These are phyloP conservation scores for Gila robusta DNA, from an alignment of 2,797 vertebrate genomes.

Conservation along the genomic window DNA sequence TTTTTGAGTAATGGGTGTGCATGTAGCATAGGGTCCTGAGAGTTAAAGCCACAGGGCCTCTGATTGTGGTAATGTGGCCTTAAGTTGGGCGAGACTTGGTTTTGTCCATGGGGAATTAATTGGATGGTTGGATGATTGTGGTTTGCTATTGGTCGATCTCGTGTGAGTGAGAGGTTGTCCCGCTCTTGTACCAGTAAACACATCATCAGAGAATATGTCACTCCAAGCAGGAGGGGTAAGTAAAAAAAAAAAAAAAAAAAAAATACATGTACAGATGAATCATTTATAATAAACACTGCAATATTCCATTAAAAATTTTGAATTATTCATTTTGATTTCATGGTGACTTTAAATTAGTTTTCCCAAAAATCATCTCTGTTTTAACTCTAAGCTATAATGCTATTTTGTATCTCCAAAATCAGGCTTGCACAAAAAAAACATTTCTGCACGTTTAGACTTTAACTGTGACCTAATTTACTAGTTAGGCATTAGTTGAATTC, in stretches of 20 bases:
- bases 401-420: background rate
- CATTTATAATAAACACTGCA: too few species aligned
- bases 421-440: background rate
- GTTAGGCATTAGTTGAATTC: background rate
- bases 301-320: too few species aligned
- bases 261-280: too few species aligned
- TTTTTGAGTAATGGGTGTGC: background rate
- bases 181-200: too few species aligned
- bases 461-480: background rate
- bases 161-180: too few species aligned
- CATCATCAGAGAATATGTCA: too few species aligned
- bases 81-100: background rate
- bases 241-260: too few species aligned
- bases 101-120: background rate
- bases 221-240: too few species aligned
- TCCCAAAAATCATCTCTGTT: background rate
- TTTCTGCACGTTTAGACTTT: background rate
- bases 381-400: background rate
- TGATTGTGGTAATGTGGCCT: background rate
- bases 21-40: background rate
- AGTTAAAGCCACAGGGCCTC: background rate
- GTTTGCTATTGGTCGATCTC: too few species aligned
- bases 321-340: too few species aligned
- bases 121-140: too few species aligned
- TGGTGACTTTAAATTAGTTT: background rate